Evolutionary conservation across 2,888 invertebrate genomes (phyloP).

Genomic region (Drosophila dives): DNA sequence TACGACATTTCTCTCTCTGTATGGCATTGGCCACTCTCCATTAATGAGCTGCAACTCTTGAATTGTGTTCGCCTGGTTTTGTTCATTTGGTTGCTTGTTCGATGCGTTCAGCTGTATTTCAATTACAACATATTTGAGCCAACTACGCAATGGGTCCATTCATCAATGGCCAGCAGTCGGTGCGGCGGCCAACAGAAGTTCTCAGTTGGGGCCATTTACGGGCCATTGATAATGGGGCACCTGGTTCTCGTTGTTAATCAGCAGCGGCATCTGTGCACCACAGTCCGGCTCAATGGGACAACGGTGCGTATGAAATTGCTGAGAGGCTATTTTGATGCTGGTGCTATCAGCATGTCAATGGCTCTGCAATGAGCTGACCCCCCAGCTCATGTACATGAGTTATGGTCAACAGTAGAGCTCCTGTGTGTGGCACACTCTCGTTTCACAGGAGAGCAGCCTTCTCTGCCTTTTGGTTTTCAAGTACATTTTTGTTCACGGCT

Average conservation of each 20-base stretch:
- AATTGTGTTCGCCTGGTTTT: constrained; percentile 31
- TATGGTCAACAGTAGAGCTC: constrained; percentile 8
- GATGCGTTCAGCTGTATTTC: constrained; percentile 71
- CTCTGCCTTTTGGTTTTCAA: constrained; percentile 12
- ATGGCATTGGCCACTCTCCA: neutral
- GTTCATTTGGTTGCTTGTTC: constrained; percentile 45
- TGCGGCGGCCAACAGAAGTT: constrained; percentile 13
- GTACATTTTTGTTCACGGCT: constrained; percentile 21
- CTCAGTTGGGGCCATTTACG: constrained; percentile 27
- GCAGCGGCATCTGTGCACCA: constrained; percentile 27
- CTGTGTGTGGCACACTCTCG: constrained; percentile 10
- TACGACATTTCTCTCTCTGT: neutral
- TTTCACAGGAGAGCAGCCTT: constrained; percentile 29
- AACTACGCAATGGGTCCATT: constrained; percentile 52
- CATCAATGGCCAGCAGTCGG: constrained; percentile 32
- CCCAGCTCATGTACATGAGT: constrained; percentile 3
- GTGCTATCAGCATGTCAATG: constrained; percentile 27
- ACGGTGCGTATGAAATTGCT: constrained; percentile 34
- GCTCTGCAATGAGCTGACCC: constrained; percentile 12
- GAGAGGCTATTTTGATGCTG: constrained; percentile 16
- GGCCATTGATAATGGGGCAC: constrained; percentile 60
- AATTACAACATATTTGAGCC: constrained; percentile 74
- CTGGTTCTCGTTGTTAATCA: constrained; percentile 57
- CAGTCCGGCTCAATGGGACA: constrained; percentile 29
- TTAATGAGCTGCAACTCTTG: constrained; percentile 39